phyloP scores from a whole-genome alignment of 2,888 invertebrate genomes.

The Colostygia pectinataria region DNA sequence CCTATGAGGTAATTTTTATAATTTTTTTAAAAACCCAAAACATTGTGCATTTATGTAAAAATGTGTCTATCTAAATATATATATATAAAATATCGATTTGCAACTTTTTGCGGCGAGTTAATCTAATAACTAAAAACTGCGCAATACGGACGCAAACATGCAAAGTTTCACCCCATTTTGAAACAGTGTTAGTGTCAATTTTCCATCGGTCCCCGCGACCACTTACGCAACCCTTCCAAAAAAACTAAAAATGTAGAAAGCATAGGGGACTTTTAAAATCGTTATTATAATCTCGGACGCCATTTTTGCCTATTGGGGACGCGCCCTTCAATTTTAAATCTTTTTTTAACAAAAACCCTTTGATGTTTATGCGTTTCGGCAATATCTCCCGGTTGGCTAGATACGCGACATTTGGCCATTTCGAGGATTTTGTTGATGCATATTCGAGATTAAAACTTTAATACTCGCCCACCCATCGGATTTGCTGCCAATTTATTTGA shows the following conservation, averaged over 20 bases:
- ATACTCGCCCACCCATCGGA: constrained; percentile 52
- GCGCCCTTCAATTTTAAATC: constrained; percentile 81
- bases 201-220: constrained; percentile 71
- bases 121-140: constrained; percentile 33
- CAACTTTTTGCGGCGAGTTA: constrained; percentile 14
- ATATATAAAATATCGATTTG: constrained; percentile 16
- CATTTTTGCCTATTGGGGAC: constrained; percentile 71
- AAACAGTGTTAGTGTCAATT: constrained; percentile 73
- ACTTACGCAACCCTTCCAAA: constrained; percentile 73
- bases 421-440: constrained; percentile 74
- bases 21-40: too few species aligned
- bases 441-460: constrained; percentile 77
- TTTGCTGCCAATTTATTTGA: constrained; percentile 49
- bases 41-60: too few species aligned
- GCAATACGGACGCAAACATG: constrained; percentile 47
- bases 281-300: constrained; percentile 83
- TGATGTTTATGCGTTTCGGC: constrained; percentile 80
- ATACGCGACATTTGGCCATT: constrained; percentile 75
- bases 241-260: constrained; percentile 63
- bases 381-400: constrained; percentile 74
- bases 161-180: constrained; percentile 66
- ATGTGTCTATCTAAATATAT: too few species aligned
- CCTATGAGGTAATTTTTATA: too few species aligned
- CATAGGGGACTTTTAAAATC: constrained; percentile 78
- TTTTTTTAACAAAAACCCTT: constrained; percentile 79